phyloP scores from a whole-genome alignment of 2,888 invertebrate species.

The Hypsopygia costalis region DNA sequence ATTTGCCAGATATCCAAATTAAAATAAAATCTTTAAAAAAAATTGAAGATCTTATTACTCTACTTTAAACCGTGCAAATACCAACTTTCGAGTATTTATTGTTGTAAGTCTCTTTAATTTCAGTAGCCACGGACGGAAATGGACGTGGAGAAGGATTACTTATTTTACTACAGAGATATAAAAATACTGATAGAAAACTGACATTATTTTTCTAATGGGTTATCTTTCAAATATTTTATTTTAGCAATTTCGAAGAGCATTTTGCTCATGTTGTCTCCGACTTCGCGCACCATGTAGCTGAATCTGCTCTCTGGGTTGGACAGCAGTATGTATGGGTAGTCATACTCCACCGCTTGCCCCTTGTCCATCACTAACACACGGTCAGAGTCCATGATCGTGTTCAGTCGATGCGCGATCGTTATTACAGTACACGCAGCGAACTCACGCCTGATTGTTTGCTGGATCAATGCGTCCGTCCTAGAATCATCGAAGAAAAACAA shows the following conservation, averaged over 20 bases:
- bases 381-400: slow-evolving; percentile 96
- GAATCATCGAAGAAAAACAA: slow-evolving; percentile 25
- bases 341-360: slow-evolving; percentile 86
- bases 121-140: too few species aligned
- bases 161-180: too few species aligned
- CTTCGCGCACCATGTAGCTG: slow-evolving; percentile 84
- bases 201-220: slow-evolving; percentile 20
- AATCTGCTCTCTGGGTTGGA: slow-evolving; percentile 80
- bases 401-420: slow-evolving; percentile 93
- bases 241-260: slow-evolving; percentile 54
- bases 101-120: too few species aligned
- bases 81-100: too few species aligned
- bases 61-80: too few species aligned
- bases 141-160: too few species aligned
- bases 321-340: slow-evolving; percentile 83
- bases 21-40: too few species aligned
- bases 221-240: slow-evolving; percentile 43
- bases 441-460: slow-evolving; percentile 88
- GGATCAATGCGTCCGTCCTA: slow-evolving; percentile 87
- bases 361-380: slow-evolving; percentile 91
- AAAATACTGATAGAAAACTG: too few species aligned
- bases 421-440: slow-evolving; percentile 91
- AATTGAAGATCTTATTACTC: too few species aligned
- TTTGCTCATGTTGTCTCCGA: slow-evolving; percentile 73
- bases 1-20: too few species aligned